Percentiles rank a stretch among this genome's conserved stretches.
Evolutionary conservation across 2,888 invertebrate species (phyloP).

Genomic region (Nemapogon koenigi): DNA sequence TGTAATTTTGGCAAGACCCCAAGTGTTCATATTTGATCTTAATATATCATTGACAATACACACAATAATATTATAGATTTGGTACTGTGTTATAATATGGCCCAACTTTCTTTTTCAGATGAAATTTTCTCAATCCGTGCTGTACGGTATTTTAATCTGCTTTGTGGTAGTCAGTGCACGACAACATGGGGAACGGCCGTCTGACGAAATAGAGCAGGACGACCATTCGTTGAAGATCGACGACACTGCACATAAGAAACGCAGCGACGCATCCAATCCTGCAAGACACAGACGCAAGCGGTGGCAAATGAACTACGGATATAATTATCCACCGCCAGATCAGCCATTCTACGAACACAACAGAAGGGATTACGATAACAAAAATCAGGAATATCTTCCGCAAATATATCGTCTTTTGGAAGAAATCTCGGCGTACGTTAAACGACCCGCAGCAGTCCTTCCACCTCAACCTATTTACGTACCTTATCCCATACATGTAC

Average conservation of each 20-base stretch:
- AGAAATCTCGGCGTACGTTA: conserved; percentile 32
- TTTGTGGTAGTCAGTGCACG: conserved; percentile 27
- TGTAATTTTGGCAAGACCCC: too few species aligned
- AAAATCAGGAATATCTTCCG: conserved; percentile 29
- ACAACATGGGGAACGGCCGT: conserved; percentile 25
- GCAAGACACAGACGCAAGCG: conserved; percentile 31
- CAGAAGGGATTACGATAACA: conserved; percentile 28
- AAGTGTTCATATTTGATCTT: too few species aligned
- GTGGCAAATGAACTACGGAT: conserved; percentile 34
- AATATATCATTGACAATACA: too few species aligned
- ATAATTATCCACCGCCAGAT: conserved; percentile 27
- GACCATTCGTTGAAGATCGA: conserved; percentile 1
- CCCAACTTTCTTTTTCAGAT: conserved; percentile 29
- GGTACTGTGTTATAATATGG: too few species aligned
- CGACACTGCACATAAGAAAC: neutral
- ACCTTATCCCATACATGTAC: conserved; percentile 35
- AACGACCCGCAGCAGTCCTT: conserved; percentile 26
- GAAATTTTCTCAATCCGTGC: conserved; percentile 25
- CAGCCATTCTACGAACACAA: conserved; percentile 27
- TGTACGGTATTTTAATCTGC: conserved; percentile 27
- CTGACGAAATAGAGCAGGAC: conserved; percentile 18
- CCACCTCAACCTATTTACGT: conserved; percentile 40
- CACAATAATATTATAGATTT: too few species aligned
- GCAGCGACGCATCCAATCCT: conserved; percentile 19
- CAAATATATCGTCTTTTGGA: conserved; percentile 35